Evolutionary conservation across 2,888 invertebrate species (phyloP).

Genomic region (Odontocolon sp.): DNA sequence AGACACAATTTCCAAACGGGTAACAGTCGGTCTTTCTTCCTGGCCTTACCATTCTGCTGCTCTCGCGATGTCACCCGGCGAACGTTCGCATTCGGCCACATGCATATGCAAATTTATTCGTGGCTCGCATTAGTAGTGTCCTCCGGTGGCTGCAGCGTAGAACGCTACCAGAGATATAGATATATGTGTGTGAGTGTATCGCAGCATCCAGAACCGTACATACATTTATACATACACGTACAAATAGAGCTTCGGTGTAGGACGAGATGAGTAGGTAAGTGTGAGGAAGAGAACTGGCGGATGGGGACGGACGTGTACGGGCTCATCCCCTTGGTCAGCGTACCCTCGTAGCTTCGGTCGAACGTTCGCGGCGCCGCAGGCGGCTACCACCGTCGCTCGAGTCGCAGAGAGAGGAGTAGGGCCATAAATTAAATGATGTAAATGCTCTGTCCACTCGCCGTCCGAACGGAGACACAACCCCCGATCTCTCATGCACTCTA

Average conservation of each 20-base stretch:
- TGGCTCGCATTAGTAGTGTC: constrained; percentile 74
- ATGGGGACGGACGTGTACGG: constrained; percentile 39
- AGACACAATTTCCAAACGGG: no score
- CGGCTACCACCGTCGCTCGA: constrained; percentile 58
- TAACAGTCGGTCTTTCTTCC: constrained; percentile 33
- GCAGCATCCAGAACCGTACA: constrained; percentile 39
- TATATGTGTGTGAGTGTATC: constrained; percentile 16
- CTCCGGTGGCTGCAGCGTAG: constrained; percentile 66
- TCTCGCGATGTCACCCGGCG: constrained; percentile 36
- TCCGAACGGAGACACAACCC: constrained; percentile 71
- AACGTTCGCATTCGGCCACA: constrained; percentile 75
- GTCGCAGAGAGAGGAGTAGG: constrained; percentile 64
- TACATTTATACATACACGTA: constrained; percentile 45
- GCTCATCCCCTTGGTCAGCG: constrained; percentile 55
- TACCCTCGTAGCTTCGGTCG: neutral
- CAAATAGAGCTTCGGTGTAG: neutral
- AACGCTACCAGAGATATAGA: constrained; percentile 52
- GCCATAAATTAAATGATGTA: constrained; percentile 81
- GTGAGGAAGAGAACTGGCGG: constrained; percentile 32
- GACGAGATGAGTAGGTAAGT: constrained; percentile 14
- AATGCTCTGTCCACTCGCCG: constrained; percentile 80
- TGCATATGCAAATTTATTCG: constrained; percentile 80
- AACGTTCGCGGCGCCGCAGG: constrained; percentile 48
- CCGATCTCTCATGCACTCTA: constrained; percentile 52
- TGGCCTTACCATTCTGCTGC: constrained; percentile 46